Conservation (phyloP, 23 tunicate species). For the Ascidia mentula region DNA sequence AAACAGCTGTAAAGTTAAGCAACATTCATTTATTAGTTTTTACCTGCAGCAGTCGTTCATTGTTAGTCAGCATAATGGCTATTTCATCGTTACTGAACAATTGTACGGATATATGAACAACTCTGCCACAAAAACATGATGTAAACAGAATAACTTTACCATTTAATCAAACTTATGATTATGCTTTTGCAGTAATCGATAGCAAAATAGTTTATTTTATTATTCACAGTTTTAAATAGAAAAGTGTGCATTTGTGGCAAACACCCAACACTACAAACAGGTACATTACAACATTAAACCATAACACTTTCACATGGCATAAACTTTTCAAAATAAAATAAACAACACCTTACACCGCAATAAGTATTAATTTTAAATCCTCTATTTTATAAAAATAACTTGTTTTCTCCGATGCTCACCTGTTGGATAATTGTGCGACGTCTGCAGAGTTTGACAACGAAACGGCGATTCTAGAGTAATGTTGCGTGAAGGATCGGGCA, state of each 20-base stretch:
- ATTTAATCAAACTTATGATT: not conserved
- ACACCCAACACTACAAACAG: too few species aligned
- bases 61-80: constrained; percentile 47
- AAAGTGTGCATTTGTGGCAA: too few species aligned
- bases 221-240: too few species aligned
- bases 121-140: constrained; percentile 37
- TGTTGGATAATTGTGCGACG: constrained; percentile 43
- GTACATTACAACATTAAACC: not conserved
- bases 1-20: too few species aligned
- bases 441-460: constrained; percentile 36
- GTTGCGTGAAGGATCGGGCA: constrained; percentile 62
- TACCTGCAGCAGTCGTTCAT: constrained; percentile 73
- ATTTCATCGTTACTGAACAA: constrained; percentile 81
- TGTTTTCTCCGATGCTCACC: constrained; percentile 21
- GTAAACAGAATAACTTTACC: not conserved
- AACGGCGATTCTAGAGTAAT: constrained; percentile 63
- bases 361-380: too few species aligned
- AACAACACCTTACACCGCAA: too few species aligned
- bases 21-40: too few species aligned
- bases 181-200: too few species aligned
- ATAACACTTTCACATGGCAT: not conserved
- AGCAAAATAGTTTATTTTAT: too few species aligned
- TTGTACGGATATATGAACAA: constrained; percentile 96
- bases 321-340: too few species aligned
- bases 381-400: too few species aligned